A percentile compares a stretch with the other conserved stretches of the same genome.
Conservation (phyloP, 2,888 invertebrate genomes). For the Strigamia maritima region DNA sequence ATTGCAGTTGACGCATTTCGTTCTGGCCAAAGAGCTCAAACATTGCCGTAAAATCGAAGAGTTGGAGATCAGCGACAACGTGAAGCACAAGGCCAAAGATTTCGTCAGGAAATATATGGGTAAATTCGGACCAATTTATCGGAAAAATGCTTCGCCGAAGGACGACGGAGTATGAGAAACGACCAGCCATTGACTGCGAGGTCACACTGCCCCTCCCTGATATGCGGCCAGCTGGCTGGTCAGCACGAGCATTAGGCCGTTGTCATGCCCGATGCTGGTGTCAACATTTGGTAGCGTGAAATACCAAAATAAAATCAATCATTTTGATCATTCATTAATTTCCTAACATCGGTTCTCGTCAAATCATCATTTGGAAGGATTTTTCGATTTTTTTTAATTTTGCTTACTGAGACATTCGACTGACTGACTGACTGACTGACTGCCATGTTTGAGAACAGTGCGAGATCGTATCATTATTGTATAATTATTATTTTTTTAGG, state of each 20-base stretch:
- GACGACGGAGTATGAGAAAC: constrained; percentile 26
- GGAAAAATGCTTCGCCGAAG: constrained; percentile 41
- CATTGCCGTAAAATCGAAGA: constrained; percentile 83
- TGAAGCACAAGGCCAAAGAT: constrained; percentile 90
- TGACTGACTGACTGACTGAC: no score
- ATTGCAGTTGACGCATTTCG: constrained; percentile 85
- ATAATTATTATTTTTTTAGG: background rate
- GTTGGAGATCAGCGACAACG: constrained; percentile 81
- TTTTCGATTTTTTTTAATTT: background rate
- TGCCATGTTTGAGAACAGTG: background rate
- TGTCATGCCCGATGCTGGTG: background rate
- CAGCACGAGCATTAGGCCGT: constrained; percentile 5
- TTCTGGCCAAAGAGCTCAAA: constrained; percentile 90
- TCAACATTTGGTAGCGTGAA: background rate
- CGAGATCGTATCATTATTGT: background rate
- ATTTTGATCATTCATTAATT: background rate
- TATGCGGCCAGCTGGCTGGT: constrained; percentile 3
- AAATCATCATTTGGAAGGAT: background rate
- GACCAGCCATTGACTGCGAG: background rate
- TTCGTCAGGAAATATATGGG: constrained; percentile 95
- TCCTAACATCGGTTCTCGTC: no score
- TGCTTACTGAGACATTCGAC: background rate
- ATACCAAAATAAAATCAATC: background rate
- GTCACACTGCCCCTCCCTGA: constrained; percentile 7
- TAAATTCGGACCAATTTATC: constrained; percentile 80